Base-by-base conservation (phyloP, 2,797 vertebrate species). In the Toxotes lorentzi region DNA sequence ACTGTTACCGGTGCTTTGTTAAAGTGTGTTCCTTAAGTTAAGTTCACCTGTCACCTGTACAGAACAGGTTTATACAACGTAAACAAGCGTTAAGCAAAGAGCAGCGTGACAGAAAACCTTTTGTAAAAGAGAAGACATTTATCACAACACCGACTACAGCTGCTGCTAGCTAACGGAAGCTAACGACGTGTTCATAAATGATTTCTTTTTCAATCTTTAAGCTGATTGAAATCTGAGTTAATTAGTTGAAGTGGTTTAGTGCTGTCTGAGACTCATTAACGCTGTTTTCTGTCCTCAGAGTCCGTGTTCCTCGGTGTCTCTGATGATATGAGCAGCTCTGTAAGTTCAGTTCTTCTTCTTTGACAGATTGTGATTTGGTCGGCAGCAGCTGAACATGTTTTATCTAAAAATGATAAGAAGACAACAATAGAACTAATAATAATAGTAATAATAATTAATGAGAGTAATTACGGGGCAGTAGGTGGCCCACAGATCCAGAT, bases 281-380 rank as follows among this genome's bases (percentile, higher is more conserved):
- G 19, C 35, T 24, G 38, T 24, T 2, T 71, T 16, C 24, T 34
- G 8, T 69, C 17, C n/a, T 5, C 45, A 14, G 38, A 4, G 30
- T 24, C 30, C 47, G 35, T 43, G 17, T 64, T 51, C 58, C 11
- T 24, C 21, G 4, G 66, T 6, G 19, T 59, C 62, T 66, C 66
- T 56, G 24, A 40, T 63, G 81, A 81, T 47, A 92, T 92, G 91
- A 93, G 88, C 82, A 87, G 85, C 73, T 54, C 84, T 69, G 90
- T 93, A 72, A 88, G 91, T 91, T 35, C 24, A 8, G 12, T 32
- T 47, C 5, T 62, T 74, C 16, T 47, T 14, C 13, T n/a, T 24
- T 45, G 13, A 27, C 17, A 21, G 7, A 47, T 53, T 24, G 27
- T 27, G 17, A 38, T 16, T 41, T 40, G 7, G 17, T 27, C 0